Evolutionary conservation across 2,113 vertebrate genomes (phyloP).

Genomic region (Tyrannus savana): DNA sequence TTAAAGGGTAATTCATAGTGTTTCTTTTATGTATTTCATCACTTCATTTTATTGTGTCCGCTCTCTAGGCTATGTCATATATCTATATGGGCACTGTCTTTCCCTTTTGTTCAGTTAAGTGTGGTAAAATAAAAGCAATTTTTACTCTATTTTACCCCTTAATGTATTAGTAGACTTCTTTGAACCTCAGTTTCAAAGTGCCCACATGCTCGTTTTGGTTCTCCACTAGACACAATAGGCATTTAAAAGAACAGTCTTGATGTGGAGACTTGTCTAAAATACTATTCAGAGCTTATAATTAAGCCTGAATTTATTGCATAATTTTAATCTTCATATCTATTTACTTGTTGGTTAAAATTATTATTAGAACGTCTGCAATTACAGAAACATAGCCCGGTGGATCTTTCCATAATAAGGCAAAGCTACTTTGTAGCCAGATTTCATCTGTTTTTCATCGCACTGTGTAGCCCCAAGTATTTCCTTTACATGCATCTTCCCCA

Average conservation of each 20-base stretch:
- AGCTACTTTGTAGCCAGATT: background rate
- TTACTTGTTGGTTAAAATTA: background rate
- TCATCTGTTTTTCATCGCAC: background rate
- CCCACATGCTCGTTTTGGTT: background rate
- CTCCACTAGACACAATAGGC: background rate
- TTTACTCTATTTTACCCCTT: background rate
- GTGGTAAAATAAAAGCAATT: background rate
- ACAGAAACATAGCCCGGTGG: background rate
- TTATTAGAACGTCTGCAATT: background rate
- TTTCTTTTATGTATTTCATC: background rate
- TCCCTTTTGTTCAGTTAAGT: background rate
- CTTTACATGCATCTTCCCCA: background rate
- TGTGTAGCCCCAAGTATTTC: background rate
- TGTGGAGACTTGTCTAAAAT: background rate
- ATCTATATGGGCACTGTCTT: background rate
- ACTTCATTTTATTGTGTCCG: background rate
- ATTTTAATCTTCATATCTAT: background rate
- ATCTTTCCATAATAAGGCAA: background rate
- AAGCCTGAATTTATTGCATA: background rate
- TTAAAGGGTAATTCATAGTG: background rate
- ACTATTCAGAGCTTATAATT: background rate
- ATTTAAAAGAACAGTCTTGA: background rate
- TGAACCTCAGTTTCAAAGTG: slow-evolving; percentile 24
- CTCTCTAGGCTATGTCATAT: background rate
- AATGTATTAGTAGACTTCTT: background rate